Conservation (phyloP, 2,888 invertebrate genomes). For the Steinernema carpocapsae region DNA sequence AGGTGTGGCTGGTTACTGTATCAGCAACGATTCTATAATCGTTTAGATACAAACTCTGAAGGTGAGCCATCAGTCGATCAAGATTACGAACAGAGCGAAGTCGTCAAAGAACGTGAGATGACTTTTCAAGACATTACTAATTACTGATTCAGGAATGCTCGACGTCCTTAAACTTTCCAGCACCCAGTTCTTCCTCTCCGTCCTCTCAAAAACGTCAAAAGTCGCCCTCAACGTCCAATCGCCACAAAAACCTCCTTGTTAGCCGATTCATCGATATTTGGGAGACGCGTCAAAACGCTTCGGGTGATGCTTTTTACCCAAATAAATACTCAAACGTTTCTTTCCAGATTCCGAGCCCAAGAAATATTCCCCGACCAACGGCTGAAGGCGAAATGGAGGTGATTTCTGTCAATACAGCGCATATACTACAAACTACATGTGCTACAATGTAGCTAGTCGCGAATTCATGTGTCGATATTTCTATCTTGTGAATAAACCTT, state of each 20-base stretch:
- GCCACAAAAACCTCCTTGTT: not conserved
- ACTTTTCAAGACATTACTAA: too few relatives aligned
- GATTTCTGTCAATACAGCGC: not conserved
- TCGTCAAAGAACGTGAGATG: too few relatives aligned
- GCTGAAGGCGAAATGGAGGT: not conserved
- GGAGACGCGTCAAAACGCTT: conserved; percentile 11
- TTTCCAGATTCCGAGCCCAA: not conserved
- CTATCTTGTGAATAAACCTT: too few relatives aligned
- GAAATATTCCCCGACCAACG: not conserved
- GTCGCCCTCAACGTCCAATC: not conserved
- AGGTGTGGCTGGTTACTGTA: not conserved
- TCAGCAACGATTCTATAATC: not conserved
- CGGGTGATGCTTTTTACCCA: not conserved
- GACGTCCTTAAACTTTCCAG: too few relatives aligned
- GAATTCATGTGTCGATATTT: too few relatives aligned
- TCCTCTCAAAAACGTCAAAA: not conserved
- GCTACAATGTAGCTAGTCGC: not conserved
- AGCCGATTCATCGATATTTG: conserved; percentile 19
- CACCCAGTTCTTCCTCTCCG: too few relatives aligned
- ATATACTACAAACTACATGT: not conserved
- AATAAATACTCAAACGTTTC: not conserved
- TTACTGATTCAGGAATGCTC: too few relatives aligned
- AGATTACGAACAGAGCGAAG: too few relatives aligned
- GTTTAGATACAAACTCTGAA: not conserved
- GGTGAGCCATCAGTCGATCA: not conserved